Percentiles rank a stretch among this genome's conserved stretches.
Conservation (phyloP, 2,888 invertebrate species). For the Drosophila paranaensis region DNA sequence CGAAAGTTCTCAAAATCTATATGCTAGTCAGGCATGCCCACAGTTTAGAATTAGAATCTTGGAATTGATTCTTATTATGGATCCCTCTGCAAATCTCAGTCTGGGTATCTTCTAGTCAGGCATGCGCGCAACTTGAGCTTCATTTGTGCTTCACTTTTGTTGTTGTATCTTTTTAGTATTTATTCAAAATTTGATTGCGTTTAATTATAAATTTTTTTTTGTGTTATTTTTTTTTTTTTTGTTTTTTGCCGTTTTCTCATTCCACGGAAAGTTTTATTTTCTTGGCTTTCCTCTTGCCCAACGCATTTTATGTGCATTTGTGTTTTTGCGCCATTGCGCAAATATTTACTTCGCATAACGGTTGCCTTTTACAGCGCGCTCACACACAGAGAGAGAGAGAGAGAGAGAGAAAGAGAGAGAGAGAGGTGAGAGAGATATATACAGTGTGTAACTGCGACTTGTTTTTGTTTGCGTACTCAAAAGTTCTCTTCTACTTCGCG, state of each 20-base stretch:
- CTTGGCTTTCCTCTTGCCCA: constrained; percentile 38
- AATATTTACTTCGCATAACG: constrained; percentile 65
- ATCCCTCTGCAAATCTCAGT: neutral
- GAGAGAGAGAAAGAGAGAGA: too few species aligned
- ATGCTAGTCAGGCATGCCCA: neutral
- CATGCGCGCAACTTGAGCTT: neutral
- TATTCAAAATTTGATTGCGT: constrained; percentile 67
- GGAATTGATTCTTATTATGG: too few species aligned
- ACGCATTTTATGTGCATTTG: constrained; percentile 40
- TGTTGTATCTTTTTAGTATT: constrained; percentile 43
- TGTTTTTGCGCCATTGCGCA: constrained; percentile 62
- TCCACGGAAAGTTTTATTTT: constrained; percentile 38
- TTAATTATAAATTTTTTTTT: constrained; percentile 67
- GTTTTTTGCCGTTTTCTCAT: constrained; percentile 18
- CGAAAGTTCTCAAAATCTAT: neutral
- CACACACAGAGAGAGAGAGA: constrained; percentile 1
- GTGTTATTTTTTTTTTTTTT: constrained; percentile 27
- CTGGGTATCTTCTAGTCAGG: constrained; percentile 3
- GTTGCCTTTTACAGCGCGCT: constrained; percentile 48
- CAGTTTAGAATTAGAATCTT: too few species aligned
- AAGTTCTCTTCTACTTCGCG: constrained; percentile 1
- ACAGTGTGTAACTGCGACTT: constrained; percentile 24
- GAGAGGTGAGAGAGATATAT: neutral
- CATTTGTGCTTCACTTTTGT: constrained; percentile 2
- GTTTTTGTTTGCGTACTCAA: constrained; percentile 30